Evolutionary conservation across 2,888 invertebrate genomes (phyloP).

Genomic region (Oscheius sp.): DNA sequence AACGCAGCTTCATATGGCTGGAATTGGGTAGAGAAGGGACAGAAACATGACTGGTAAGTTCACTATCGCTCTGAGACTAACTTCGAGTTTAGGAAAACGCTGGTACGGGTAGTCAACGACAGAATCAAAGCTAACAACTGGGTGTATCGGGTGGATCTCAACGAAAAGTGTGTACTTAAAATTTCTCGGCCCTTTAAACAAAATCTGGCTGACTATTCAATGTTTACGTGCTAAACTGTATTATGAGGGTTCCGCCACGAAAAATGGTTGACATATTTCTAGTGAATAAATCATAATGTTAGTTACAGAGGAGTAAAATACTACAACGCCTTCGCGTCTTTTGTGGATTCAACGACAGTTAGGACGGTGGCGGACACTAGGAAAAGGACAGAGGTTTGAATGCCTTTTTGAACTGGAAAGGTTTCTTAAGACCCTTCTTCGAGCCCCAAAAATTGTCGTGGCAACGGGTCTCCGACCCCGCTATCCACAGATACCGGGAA

Average conservation of each 20-base stretch:
- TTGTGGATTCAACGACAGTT: conserved; percentile 75
- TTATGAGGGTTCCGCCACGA: no score
- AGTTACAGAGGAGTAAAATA: conserved; percentile 74
- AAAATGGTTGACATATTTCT: no score
- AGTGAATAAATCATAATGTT: no score
- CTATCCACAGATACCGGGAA: conserved; percentile 76
- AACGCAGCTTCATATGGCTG: conserved; percentile 46
- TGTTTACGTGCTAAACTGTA: no score
- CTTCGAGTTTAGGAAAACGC: conserved; percentile 13
- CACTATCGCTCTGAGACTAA: conserved; percentile 74
- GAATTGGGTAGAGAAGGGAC: conserved; percentile 37
- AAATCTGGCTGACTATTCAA: no score
- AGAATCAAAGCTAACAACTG: conserved; percentile 77
- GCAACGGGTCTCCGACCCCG: conserved; percentile 77
- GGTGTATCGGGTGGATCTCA: conserved; percentile 76
- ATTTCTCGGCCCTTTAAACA: not conserved
- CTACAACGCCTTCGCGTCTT: conserved; percentile 76
- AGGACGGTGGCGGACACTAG: conserved; percentile 70
- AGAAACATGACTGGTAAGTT: conserved; percentile 75
- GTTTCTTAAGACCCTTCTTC: conserved; percentile 65
- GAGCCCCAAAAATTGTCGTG: conserved; percentile 75
- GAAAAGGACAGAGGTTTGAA: conserved; percentile 42
- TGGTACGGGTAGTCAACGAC: conserved; percentile 44
- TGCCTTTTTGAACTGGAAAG: not conserved
- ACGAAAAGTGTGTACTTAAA: conserved; percentile 66